phyloP scores from a whole-genome alignment of 2,113 vertebrate genomes.

The Centropristis striata region DNA sequence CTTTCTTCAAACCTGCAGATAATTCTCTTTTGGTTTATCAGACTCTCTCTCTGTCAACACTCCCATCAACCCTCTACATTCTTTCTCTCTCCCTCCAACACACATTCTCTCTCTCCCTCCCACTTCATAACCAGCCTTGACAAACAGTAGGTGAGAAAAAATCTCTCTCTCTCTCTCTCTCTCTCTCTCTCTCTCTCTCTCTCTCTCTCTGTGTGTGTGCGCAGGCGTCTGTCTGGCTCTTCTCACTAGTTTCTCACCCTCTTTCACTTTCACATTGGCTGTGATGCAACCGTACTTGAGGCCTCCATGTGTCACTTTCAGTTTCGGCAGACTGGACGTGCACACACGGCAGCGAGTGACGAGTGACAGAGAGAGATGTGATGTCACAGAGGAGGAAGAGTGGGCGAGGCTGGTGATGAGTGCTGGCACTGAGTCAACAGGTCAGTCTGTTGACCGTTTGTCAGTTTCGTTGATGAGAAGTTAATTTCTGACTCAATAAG shows the following conservation, averaged over 20 bases:
- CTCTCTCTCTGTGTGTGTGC: background rate
- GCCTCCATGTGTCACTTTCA: constrained; percentile 42
- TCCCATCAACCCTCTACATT: constrained; percentile 17
- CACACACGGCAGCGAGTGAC: background rate
- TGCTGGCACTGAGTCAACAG: constrained; percentile 6
- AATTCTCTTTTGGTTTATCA: constrained; percentile 15
- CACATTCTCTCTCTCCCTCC: background rate
- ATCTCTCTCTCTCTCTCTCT: too few species aligned
- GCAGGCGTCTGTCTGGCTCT: background rate
- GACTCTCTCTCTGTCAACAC: constrained; percentile 3
- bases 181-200: background rate
- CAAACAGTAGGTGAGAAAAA: constrained; percentile 9
- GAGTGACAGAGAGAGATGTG: constrained; percentile 30
- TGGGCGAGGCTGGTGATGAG: background rate
- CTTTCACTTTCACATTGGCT: constrained; percentile 70
- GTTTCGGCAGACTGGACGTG: background rate
- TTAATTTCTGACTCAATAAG: background rate
- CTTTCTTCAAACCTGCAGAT: background rate
- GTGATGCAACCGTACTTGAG: background rate
- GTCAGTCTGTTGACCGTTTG: background rate
- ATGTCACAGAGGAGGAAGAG: background rate
- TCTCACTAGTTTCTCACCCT: background rate
- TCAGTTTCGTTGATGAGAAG: constrained; percentile 57
- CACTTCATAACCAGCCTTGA: background rate
- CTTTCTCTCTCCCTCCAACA: constrained; percentile 25